These are phyloP conservation scores for Dasypolia templi DNA, from an alignment of 2,888 invertebrate genomes.

Conservation along the genomic window DNA sequence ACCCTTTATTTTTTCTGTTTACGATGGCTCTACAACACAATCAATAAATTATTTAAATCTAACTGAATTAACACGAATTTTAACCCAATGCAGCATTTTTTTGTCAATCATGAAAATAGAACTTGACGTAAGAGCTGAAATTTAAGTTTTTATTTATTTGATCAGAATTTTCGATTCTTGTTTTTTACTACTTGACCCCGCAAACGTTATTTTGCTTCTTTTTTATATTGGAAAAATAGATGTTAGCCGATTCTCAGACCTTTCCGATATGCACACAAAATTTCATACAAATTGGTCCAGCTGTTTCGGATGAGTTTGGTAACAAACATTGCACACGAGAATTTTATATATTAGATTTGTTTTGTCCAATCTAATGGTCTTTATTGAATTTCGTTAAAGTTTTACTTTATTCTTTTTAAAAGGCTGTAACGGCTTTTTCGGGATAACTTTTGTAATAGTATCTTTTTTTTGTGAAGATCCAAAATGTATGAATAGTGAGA, in stretches of 20 bases:
- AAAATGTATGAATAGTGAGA: no score
- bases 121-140: conserved; percentile 14
- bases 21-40: background rate
- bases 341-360: no score
- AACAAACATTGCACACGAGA: no score
- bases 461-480: background rate
- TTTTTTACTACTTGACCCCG: no score
- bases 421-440: conserved; percentile 12
- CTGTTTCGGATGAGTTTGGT: no score
- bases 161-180: conserved; percentile 50
- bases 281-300: no score
- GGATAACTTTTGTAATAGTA: background rate
- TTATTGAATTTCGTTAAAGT: conserved; percentile 54
- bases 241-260: no score
- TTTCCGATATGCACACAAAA: no score
- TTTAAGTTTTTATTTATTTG: conserved; percentile 27
- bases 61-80: conserved; percentile 6
- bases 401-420: conserved; percentile 44
- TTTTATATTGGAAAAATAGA: no score
- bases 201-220: no score
- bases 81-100: background rate
- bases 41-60: conserved; percentile 39
- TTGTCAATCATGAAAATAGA: background rate
- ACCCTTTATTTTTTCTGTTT: conserved; percentile 16
- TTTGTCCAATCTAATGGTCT: conserved; percentile 63